A percentile compares a stretch with the other conserved stretches of the same genome.
Evolutionary conservation across 53 echinoderm and acorn worm genomes (phyloP).

Genomic region (Arbacia lixula): DNA sequence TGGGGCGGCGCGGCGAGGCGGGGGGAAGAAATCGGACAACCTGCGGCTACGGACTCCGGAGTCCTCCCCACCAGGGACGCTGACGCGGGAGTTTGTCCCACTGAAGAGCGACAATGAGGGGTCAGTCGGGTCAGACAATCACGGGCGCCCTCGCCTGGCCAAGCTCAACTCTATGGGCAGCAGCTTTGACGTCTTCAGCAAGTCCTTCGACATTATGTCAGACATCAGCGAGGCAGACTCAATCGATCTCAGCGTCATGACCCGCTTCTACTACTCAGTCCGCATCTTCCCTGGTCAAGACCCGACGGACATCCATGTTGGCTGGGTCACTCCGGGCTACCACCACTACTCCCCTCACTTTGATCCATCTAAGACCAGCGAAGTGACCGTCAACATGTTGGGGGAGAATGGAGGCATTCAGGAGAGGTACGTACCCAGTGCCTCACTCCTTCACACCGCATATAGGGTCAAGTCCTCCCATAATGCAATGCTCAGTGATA

Average conservation of each 20-base stretch:
- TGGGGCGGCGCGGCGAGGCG: conserved; percentile 45
- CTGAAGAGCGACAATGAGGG: conserved; percentile 74
- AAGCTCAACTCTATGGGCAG: conserved; percentile 83
- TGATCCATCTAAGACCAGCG: conserved; percentile 76
- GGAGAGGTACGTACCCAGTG: conserved; percentile 87
- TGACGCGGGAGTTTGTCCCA: conserved; percentile 64
- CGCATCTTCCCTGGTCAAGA: conserved; percentile 93
- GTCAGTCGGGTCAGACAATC: conserved; percentile 66
- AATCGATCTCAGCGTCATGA: conserved; percentile 77
- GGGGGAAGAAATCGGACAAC: conserved; percentile 66
- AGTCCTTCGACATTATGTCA: conserved; percentile 90
- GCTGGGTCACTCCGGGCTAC: conserved; percentile 95
- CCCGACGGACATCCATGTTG: conserved; percentile 84
- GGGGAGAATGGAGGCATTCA: conserved; percentile 90
- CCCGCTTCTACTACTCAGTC: conserved; percentile 76
- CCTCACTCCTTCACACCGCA: no score
- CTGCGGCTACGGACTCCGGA: conserved; percentile 78
- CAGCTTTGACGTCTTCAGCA: conserved; percentile 88
- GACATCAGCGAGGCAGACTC: conserved; percentile 98
- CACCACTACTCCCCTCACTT: conserved; percentile 82
- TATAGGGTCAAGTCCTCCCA: no score
- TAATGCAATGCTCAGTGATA: no score
- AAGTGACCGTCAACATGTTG: conserved; percentile 84
- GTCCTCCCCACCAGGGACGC: conserved; percentile 77
- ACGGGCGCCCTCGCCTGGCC: conserved; percentile 68